Conservation (phyloP, 2,797 vertebrate genomes). For the Enteromius paludinosus region DNA sequence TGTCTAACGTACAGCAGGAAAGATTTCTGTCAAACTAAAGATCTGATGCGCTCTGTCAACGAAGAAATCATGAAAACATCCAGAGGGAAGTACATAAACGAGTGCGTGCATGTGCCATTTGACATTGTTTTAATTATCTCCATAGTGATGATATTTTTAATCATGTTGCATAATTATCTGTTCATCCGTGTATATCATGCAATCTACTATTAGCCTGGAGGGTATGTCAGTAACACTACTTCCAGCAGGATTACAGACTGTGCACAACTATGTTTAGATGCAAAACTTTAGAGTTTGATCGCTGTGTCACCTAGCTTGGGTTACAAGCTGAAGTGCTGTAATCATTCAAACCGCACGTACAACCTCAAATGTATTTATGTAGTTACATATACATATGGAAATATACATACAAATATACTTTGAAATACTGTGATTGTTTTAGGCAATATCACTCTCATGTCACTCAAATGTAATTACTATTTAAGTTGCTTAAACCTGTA, state of each 20-base stretch:
- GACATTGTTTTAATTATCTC: not conserved
- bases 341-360: slow-evolving; percentile 1
- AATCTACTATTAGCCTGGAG: not conserved
- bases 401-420: not conserved
- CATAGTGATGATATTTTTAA: not conserved
- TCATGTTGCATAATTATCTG: not conserved
- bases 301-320: slow-evolving; percentile 34
- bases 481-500: not conserved
- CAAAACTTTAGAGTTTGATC: slow-evolving; percentile 45
- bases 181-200: not conserved
- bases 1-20: not conserved
- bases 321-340: not conserved
- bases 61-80: not conserved
- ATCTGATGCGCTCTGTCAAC: not conserved
- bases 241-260: not conserved
- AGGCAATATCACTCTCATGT: not conserved
- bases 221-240: not conserved
- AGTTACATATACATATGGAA: not conserved
- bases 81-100: not conserved
- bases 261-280: slow-evolving; percentile 40
- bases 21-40: not conserved
- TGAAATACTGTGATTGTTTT: not conserved
- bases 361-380: not conserved
- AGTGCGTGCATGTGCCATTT: not conserved
- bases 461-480: not conserved